A percentile compares a stretch with the other conserved stretches of the same genome.
These are phyloP conservation scores for Euzophera pinguis DNA, from an alignment of 2,888 invertebrate species.

Conservation along the genomic window DNA sequence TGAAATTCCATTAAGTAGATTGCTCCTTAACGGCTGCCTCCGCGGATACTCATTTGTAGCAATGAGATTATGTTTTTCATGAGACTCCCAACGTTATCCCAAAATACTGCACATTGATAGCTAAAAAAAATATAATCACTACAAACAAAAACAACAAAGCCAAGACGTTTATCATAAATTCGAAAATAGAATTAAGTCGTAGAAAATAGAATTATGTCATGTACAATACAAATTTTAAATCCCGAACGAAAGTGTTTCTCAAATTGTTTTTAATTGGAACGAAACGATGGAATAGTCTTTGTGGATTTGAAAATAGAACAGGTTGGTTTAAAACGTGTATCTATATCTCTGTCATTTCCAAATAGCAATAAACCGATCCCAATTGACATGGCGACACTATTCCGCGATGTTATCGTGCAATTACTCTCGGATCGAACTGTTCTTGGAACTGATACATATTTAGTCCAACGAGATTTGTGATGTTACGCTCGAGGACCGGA, in stretches of 20 bases:
- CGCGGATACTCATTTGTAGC: too few species aligned
- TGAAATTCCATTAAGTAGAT: conserved; percentile 77
- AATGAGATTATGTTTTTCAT: neutral
- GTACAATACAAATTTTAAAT: too few species aligned
- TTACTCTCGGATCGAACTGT: conserved; percentile 2
- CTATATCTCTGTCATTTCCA: neutral
- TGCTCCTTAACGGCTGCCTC: conserved; percentile 61
- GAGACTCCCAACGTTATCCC: neutral
- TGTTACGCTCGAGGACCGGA: neutral
- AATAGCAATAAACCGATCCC: conserved; percentile 5
- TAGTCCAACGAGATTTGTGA: conserved; percentile 1
- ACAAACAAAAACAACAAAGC: too few species aligned
- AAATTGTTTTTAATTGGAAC: too few species aligned
- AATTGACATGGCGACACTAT: conserved; percentile 7
- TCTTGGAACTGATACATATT: conserved; percentile 5
- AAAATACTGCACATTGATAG: neutral
- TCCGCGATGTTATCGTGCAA: neutral
- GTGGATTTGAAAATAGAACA: neutral
- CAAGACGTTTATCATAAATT: too few species aligned
- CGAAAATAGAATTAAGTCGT: too few species aligned
- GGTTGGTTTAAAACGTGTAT: neutral
- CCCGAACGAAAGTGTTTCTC: too few species aligned
- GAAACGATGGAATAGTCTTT: too few species aligned
- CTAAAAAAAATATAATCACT: too few species aligned
- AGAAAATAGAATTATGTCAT: too few species aligned